Evolutionary conservation across 2,888 invertebrate species (phyloP).

Genomic region (Hartigia nigra): DNA sequence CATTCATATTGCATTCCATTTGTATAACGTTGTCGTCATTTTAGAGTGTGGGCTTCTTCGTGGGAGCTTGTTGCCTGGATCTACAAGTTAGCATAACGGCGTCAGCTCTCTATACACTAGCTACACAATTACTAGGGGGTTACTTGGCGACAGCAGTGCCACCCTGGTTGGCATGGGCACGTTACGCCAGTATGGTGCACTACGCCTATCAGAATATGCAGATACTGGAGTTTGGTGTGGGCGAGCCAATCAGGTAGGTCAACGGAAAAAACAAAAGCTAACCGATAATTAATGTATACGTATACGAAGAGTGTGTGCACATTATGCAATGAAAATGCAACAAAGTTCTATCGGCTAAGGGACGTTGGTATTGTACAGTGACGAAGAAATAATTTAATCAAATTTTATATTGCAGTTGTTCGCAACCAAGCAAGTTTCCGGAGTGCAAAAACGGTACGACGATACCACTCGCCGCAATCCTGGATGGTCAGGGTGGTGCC

Average conservation of each 20-base stretch:
- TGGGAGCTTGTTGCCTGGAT: slow-evolving; percentile 82
- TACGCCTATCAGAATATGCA: slow-evolving; percentile 87
- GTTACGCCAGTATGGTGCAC: slow-evolving; percentile 81
- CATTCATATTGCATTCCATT: neutral
- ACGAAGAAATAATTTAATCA: neutral
- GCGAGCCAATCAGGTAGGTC: slow-evolving; percentile 76
- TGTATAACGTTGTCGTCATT: slow-evolving; percentile 2
- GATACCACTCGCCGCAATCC: slow-evolving; percentile 76
- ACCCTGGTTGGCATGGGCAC: slow-evolving; percentile 79
- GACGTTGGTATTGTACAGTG: neutral
- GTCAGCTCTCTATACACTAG: slow-evolving; percentile 80
- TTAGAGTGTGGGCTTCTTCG: slow-evolving; percentile 80
- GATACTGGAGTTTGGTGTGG: slow-evolving; percentile 79
- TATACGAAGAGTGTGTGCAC: neutral
- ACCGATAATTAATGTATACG: neutral
- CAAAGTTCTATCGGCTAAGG: neutral
- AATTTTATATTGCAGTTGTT: slow-evolving; percentile 70
- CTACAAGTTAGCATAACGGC: slow-evolving; percentile 82
- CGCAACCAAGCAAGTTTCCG: slow-evolving; percentile 74
- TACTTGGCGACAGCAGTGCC: slow-evolving; percentile 81
- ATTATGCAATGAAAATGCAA: neutral
- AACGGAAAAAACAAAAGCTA: neutral
- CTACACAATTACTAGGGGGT: slow-evolving; percentile 79
- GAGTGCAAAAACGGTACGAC: slow-evolving; percentile 72
- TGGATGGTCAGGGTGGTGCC: slow-evolving; percentile 74